Evolutionary conservation across 2,113 vertebrate genomes (phyloP).

Genomic region (Promerops cafer): DNA sequence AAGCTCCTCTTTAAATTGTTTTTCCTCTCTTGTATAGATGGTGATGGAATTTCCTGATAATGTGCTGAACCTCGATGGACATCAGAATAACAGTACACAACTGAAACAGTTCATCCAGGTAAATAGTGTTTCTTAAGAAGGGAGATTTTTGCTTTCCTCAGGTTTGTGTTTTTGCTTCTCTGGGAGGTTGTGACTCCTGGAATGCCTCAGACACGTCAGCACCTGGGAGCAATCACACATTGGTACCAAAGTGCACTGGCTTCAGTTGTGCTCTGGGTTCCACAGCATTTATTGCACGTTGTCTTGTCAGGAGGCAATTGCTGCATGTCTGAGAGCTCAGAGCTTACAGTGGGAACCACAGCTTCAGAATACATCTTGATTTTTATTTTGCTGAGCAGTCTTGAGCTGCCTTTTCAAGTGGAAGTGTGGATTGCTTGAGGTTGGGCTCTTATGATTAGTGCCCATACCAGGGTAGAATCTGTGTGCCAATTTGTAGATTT

Average conservation of each 20-base stretch:
- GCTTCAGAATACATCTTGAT: neutral
- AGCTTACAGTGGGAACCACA: neutral
- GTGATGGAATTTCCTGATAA: constrained; percentile 98
- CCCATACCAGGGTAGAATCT: neutral
- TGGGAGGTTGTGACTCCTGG: neutral
- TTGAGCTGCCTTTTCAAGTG: neutral
- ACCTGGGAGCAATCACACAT: neutral
- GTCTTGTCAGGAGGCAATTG: neutral
- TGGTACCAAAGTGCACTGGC: neutral
- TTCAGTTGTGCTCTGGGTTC: neutral
- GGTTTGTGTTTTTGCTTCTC: neutral
- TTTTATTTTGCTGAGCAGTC: neutral
- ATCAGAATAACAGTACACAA: constrained; percentile 82
- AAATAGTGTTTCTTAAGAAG: neutral
- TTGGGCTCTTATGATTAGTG: fast-evolving
- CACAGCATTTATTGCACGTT: neutral
- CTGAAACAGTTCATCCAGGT: constrained; percentile 94
- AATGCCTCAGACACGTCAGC: neutral
- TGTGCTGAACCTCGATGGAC: constrained; percentile 84
- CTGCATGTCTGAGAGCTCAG: neutral
- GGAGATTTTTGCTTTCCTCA: neutral
- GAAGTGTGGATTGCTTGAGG: neutral
- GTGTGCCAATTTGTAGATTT: neutral
- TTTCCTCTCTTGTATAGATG: constrained; percentile 75
- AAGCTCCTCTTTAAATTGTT: neutral